Evolutionary conservation across 2,888 invertebrate genomes (phyloP), one percentile per base, ranked within the genome.

Genomic region (Cosmia pyralina): DNA sequence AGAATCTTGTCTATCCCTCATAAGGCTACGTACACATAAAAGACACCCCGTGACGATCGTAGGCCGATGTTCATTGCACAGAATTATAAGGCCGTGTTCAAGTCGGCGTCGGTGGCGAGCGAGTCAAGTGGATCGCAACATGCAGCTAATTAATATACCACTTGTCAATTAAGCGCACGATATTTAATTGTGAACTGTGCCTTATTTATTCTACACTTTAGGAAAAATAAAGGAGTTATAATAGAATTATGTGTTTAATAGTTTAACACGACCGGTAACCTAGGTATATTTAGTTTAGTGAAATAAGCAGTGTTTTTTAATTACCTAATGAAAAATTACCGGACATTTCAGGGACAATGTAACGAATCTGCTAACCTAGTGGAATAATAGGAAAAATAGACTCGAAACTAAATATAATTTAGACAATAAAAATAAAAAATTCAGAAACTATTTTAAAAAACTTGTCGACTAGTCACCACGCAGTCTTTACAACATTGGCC

Each of bases 1-100:
- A 52, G 5, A 15, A 41, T 17, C 76, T 22, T 34, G 22, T 86
- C 77, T 88, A 72, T 13, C 1, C 57, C 17, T 77, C 55, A 22
- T 75, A 83, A 85, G 69, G 75, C 80, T 72, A 62, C 74, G 75
- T 68, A 64, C 63, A 69, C 73, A 87, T 79, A 75, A 80, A 82
- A 82, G 89, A 85, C 87, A 83, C 88, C 91, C 89, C 89, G 81
- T 87, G 87, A 85, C 66, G 89, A 65, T 79, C 84, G 86, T 88
- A 85, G 88, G 86, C 84, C 83, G 84, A 85, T 82, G 86, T 87
- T 84, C 85, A 79, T 86, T 80, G 84, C 82, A 73, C 72, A 85
- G 81, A 86, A 89, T 88, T 87, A 88, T 88, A 88, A 88, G 75
- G 79, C 74, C 78, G 65, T 75, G 85, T 79, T 82, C 84, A 84